Evolutionary conservation across 30 jellyfish, hydroid and myxozoan species (phyloP).

Genomic region (Aurelia sp.): DNA sequence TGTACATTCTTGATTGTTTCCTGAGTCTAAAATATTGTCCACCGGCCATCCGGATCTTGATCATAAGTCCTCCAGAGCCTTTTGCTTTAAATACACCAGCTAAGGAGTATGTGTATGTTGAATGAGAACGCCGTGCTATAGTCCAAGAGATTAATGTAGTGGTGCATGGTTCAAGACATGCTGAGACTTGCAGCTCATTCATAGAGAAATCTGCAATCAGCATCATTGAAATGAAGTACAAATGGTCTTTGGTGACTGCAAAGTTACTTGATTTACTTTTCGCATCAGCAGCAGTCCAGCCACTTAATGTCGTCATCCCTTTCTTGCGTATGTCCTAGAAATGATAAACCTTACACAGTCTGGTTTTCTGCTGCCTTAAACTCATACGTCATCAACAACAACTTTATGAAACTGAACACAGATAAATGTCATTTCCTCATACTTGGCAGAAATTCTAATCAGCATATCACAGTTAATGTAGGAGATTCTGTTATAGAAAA

Average conservation of each 20-base stretch:
- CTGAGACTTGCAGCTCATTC: neutral
- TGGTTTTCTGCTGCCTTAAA: too few relatives aligned
- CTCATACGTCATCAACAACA: too few relatives aligned
- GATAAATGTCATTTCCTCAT: too few relatives aligned
- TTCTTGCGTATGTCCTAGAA: neutral
- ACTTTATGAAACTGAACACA: too few relatives aligned
- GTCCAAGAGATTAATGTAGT: neutral
- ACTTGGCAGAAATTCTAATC: too few relatives aligned
- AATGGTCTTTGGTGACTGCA: neutral
- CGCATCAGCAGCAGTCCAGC: neutral
- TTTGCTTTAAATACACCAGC: constrained; percentile 37
- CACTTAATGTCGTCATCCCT: neutral
- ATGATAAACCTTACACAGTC: too few relatives aligned
- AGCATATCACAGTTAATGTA: too few relatives aligned
- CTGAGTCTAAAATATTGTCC: neutral
- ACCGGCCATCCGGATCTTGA: neutral
- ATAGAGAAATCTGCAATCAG: constrained; percentile 25
- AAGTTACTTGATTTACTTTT: constrained; percentile 2
- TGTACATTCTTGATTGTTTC: constrained; percentile 15
- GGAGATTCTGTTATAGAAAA: too few relatives aligned
- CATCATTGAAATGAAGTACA: constrained; percentile 13
- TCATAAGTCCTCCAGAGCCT: neutral
- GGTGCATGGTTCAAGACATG: neutral
- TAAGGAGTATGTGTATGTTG: constrained; percentile 7
- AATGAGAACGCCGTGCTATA: neutral